Base-by-base conservation (phyloP, 2,888 invertebrate species). In the Chalcosyrphus nemorum region DNA sequence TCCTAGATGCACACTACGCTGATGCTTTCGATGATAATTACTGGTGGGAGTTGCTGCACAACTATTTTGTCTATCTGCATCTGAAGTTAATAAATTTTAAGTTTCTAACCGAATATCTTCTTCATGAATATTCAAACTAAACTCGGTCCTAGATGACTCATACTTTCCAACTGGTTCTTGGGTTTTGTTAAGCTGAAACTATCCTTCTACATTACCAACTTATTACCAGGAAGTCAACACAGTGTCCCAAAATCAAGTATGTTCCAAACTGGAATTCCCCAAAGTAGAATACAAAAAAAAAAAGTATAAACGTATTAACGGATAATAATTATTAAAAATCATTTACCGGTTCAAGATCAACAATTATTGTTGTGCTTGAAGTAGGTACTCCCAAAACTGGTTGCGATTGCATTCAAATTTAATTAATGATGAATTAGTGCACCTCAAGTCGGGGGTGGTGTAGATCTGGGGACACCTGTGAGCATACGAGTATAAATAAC, bases 401-500 rank as follows among this genome's bases (percentile, higher is more conserved):
- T 59, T 59, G 6, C 2, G 4, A 43, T 43, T 59, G 17, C 43
- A 13, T 15, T 4, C 59, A 24, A 24, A 27, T 1, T 24, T 24
- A 11, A 43, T 41, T 43, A 41, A 13, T 2, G 59, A 41, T 19
- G 9, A 2, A 45, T 9, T 27, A 15, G 15, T 43, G 59, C 27
- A 43, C 38, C 13, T 13, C 2, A 50, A n/a, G 24, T 50, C 9
- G n/a, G 27, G 50, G 50, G 50, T 50, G 50, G 50, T 50, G 27
- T 43, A 38, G 15, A n/a, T n/a, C 4, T 19, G 9, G 45, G 19
- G 11, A 9, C 45, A 45, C 45, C 19, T 6, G 9, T 15, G 15
- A 24, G n/a, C 7, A 7, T 59, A n/a, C n/a, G n/a, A n/a, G n/a
- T n/a, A 59, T 59, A 59, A 59, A 59, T 59, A 59, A 43, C 43